Conservation (phyloP, 2,888 invertebrate species). For the Tetropium fuscum region DNA sequence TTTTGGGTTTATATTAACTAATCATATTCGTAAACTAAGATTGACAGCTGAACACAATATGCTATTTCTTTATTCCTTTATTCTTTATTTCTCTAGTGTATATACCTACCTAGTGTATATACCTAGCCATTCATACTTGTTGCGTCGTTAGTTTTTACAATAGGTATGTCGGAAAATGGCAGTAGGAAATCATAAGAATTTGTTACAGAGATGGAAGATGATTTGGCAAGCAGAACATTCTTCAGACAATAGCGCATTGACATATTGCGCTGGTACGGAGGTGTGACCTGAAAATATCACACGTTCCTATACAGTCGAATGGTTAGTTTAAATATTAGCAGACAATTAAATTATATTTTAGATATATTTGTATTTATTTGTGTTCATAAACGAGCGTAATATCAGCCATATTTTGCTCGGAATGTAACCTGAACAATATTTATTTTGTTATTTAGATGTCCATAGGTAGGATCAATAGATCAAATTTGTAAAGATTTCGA, state of each 20-base stretch:
- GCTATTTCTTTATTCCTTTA: too few relatives aligned
- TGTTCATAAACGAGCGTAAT: conserved; percentile 10
- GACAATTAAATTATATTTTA: not conserved
- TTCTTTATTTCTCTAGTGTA: too few relatives aligned
- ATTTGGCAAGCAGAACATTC: conserved; percentile 67
- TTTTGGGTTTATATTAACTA: too few relatives aligned
- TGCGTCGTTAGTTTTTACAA: too few relatives aligned
- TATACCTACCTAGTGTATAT: too few relatives aligned
- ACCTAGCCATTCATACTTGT: too few relatives aligned
- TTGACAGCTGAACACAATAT: too few relatives aligned
- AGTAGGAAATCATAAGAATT: too few relatives aligned
- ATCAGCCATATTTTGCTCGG: conserved; percentile 39
- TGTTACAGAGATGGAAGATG: conserved; percentile 66
- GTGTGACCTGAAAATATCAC: conserved; percentile 66
- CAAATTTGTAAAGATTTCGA: conserved; percentile 17
- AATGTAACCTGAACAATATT: conserved; percentile 27
- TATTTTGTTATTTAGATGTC: conserved; percentile 42
- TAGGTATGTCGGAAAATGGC: too few relatives aligned
- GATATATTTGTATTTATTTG: too few relatives aligned
- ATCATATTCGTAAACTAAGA: too few relatives aligned
- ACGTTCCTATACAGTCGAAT: conserved; percentile 63
- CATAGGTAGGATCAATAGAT: conserved; percentile 7
- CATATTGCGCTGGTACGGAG: conserved; percentile 68
- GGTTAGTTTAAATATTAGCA: conserved; percentile 58
- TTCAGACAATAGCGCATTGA: conserved; percentile 63